Evolutionary conservation across 2,797 vertebrate species (phyloP).

Genomic region (Dromococcyx pavoninus): DNA sequence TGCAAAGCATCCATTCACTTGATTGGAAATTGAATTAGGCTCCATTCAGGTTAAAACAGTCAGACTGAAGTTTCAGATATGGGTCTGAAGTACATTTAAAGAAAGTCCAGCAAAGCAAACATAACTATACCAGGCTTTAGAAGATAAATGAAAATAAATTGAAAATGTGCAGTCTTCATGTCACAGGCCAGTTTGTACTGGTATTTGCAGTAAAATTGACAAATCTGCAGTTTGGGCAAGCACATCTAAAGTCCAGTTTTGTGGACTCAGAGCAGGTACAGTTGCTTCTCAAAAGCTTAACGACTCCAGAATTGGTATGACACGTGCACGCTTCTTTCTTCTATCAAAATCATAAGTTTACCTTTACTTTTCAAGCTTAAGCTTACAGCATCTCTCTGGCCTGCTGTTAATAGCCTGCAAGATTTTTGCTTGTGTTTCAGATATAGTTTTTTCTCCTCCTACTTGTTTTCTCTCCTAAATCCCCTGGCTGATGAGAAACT

Average conservation of each 20-base stretch:
- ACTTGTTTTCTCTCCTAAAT: constrained; percentile 7
- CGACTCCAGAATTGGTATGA: not conserved
- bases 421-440: constrained; percentile 20
- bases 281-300: not conserved
- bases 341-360: not conserved
- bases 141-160: not conserved
- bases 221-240: not conserved
- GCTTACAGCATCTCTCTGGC: not conserved
- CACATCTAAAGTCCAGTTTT: not conserved
- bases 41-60: not conserved
- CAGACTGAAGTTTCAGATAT: constrained; percentile 1
- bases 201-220: not conserved
- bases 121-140: not conserved
- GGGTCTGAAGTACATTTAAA: not conserved
- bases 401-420: not conserved
- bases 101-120: not conserved
- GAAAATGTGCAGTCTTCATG: not conserved
- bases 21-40: constrained; percentile 11
- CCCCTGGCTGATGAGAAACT: not conserved
- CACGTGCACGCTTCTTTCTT: not conserved
- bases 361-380: not conserved
- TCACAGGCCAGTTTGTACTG: not conserved
- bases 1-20: not conserved
- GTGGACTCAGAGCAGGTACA: not conserved
- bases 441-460: not conserved